phyloP scores from a whole-genome alignment of 2,797 vertebrate genomes.

The Macrochelys suwanniensis region DNA sequence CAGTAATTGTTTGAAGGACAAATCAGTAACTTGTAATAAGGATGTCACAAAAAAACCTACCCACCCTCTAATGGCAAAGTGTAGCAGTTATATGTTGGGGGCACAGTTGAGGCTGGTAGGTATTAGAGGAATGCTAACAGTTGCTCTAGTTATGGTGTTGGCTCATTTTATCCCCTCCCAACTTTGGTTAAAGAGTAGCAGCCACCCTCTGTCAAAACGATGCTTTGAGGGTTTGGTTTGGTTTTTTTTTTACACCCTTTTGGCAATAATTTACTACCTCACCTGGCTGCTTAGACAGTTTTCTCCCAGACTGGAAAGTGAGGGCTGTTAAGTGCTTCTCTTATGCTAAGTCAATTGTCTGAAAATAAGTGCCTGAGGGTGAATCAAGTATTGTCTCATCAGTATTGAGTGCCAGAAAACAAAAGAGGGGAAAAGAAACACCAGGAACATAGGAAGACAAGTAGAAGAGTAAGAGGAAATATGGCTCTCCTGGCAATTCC shows the following conservation, averaged over 20 bases:
- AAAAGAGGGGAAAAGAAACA: not conserved
- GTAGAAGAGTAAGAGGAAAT: not conserved
- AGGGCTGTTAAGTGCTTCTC: conserved; percentile 73
- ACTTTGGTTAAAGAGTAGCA: conserved; percentile 28
- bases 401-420: conserved; percentile 62
- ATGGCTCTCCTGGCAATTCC: not conserved
- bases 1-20: not conserved
- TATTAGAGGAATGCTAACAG: not conserved
- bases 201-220: not conserved
- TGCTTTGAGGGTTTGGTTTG: not conserved
- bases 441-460: conserved; percentile 12
- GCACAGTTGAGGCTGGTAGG: not conserved
- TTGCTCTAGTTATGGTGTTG: not conserved
- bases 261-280: conserved; percentile 70
- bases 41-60: conserved; percentile 16
- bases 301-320: conserved; percentile 67
- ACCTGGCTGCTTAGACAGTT: conserved; percentile 65
- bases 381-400: conserved; percentile 75
- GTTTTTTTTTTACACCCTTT: conserved; percentile 10
- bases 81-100: not conserved
- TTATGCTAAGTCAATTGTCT: conserved; percentile 76
- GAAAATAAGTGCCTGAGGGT: conserved; percentile 74
- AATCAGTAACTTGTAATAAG: not conserved
- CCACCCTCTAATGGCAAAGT: conserved; percentile 7
- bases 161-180: not conserved